Evolutionary conservation across 1,140 invertebrate genomes (phyloP), one percentile per base, ranked within the genome.

Genomic region (Philotrypesis tridentata): DNA sequence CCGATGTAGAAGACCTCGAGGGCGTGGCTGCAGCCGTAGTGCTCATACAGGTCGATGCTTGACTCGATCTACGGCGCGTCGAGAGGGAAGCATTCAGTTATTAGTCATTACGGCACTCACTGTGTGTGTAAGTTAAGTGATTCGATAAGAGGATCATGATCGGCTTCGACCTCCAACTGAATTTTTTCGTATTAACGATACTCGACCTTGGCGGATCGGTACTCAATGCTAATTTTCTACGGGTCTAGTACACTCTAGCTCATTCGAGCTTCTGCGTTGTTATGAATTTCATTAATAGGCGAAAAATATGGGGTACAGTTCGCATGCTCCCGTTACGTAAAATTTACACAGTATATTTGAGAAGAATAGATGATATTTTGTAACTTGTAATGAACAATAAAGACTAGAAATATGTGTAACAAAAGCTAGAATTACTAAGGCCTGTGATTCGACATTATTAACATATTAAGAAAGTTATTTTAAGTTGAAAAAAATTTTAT

Each of bases 1-100:
- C 87, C 89, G 21, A 90, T 78, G 75, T 89, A 90, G 73, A 90
- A 90, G 12, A 90, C 81, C 73, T 89, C 88, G 83, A 89, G 80
- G 0, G 83, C 82, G 1, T 77, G 83, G 0, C 48, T 48, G 0
- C 73, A 79, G n/a, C 83, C 71, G 82, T 88, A 88, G n/a, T 76
- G 85, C 23, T 87, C 83, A 65, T 87, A 90, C 1, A 90, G 43
- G 68, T 90, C 82, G 14, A 87, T 86, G 37, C 67, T 86, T 0
- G 82, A 84, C 70, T 89, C 86, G 25, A 89, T 25, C 89, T 90
- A 60, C 8, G n/a, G 67, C 74, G 17, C 21, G 48, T n/a, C 48
- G 48, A 55, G 48, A 55, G 48, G 48, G 48, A 55, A 55, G 17
- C 6, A n/a, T 55, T 55, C 17, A 55, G 17, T 55, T 55, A 21